Evolutionary conservation across 2,113 vertebrate species (phyloP).

Genomic region (Anoplopoma fimbria): DNA sequence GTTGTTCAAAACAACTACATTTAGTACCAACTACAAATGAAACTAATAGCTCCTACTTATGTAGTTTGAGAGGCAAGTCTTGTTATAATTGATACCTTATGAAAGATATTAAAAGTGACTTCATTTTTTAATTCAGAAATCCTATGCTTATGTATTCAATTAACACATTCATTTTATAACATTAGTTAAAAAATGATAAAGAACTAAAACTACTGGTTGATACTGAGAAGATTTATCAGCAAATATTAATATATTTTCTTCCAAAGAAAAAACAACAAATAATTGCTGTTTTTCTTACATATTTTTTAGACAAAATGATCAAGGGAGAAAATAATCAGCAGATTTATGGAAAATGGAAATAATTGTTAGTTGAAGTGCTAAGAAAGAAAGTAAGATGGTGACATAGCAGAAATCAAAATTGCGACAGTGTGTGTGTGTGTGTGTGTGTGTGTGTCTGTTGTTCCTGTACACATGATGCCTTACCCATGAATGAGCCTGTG

Average conservation of each 20-base stretch:
- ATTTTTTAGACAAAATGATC: not conserved
- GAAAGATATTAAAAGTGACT: not conserved
- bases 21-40: not conserved
- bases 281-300: not conserved
- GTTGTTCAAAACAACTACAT: slow-evolving; percentile 1
- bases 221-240: not conserved
- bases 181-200: not conserved
- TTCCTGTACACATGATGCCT: too few species aligned
- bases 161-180: not conserved
- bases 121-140: not conserved
- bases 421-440: not conserved
- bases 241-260: not conserved
- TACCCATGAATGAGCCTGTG: slow-evolving; percentile 93
- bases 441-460: not conserved
- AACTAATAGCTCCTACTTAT: not conserved
- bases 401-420: not conserved
- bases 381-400: not conserved
- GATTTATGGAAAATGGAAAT: not conserved
- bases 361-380: not conserved
- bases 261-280: too few species aligned
- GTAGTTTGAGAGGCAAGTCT: not conserved
- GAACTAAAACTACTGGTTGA: not conserved
- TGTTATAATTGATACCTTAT: not conserved
- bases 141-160: not conserved
- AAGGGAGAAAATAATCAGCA: not conserved